Base-by-base conservation (phyloP, 2,797 vertebrate genomes). In the Myiotriccus ornatus region DNA sequence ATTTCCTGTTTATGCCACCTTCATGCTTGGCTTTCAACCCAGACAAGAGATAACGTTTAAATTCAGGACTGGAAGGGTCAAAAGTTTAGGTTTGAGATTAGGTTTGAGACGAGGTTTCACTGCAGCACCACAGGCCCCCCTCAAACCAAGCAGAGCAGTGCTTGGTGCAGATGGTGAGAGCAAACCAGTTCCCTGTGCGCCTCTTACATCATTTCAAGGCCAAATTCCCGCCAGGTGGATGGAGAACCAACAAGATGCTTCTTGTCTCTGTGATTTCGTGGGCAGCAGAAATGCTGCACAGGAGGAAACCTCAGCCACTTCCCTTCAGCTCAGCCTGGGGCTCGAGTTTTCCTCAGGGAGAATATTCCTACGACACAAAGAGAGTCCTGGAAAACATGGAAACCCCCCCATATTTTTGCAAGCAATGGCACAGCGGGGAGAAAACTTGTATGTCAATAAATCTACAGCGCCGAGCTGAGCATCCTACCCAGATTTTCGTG, bases 81-180 rank as follows among this genome's bases (percentile, higher is more conserved):
- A 80, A 70, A 64, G 30, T 21, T 57, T 25, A 52, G 24, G 20
- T 62, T 44, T 62, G 78, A 69, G 37, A 10, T 57, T 28, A 47
- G 24, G 20, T 62, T 44, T 62, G 78, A 69, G 37, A 10, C 1
- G 8, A 30, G 25, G 7, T 8, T 89, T 87, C 30, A 37, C 21
- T 37, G 17, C 39, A n/a, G 32, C 4, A 11, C 24, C 24, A 20
- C 28, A 25, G 9, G 8, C 27, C 15, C 18, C 18, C 25, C 9
- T 9, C 8, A 23, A 5, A 19, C 1, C 15, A 63, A 80, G 30
- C 16, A 43, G 47, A 65, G 12, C 44, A 47, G 11, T 0, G 0
- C 21, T 24, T 0, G 5, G 32, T 65, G 44, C 41, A 53, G 44
- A 14, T 28, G 62, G 43, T 1, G 2, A 14, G 34, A 46, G 41